Evolutionary conservation across 2,113 vertebrate genomes (phyloP).

Genomic region (Butorides virescens): DNA sequence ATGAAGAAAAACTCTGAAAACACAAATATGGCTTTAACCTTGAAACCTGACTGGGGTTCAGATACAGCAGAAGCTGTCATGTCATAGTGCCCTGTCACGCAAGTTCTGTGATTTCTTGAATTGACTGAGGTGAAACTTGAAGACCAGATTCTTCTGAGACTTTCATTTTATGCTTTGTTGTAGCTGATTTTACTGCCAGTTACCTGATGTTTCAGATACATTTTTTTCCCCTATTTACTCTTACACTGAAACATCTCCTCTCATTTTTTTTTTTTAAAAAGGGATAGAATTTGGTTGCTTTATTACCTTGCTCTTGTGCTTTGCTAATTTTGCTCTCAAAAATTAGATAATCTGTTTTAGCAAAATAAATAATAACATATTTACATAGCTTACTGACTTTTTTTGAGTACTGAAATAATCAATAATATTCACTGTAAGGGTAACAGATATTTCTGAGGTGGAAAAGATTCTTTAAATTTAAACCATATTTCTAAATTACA

Average conservation of each 20-base stretch:
- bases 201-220: not conserved
- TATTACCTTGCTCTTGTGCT: not conserved
- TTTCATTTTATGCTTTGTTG: not conserved
- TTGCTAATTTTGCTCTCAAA: not conserved
- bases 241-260: not conserved
- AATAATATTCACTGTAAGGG: not conserved
- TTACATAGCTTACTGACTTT: not conserved
- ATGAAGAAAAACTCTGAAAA: slow-evolving; percentile 53
- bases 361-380: not conserved
- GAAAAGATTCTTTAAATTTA: not conserved
- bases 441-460: not conserved
- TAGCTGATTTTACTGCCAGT: not conserved
- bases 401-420: not conserved
- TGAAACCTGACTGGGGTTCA: slow-evolving; percentile 62
- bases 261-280: not conserved
- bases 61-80: not conserved
- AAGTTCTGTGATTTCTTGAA: not conserved
- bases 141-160: not conserved
- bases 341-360: not conserved
- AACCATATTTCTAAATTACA: not conserved
- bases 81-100: not conserved
- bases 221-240: fast-evolving
- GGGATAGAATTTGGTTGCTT: not conserved
- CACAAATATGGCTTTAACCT: slow-evolving; percentile 69
- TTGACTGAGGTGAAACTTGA: not conserved